Base-by-base conservation (phyloP, 2,113 vertebrate species). In the Chionis minor region DNA sequence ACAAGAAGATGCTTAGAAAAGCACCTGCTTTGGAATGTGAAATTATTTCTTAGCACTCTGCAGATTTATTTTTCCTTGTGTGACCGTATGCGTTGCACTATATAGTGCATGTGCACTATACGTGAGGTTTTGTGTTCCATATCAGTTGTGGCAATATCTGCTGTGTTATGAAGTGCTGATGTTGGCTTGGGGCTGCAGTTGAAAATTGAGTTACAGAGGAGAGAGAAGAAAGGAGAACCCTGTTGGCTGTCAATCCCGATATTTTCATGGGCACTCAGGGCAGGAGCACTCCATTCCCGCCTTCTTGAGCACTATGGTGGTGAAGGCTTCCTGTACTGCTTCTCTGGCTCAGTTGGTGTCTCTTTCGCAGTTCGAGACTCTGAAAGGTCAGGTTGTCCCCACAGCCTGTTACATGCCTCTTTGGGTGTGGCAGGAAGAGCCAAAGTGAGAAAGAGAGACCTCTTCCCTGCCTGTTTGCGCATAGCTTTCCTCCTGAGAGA, bases 381-480 rank as follows among this genome's bases (percentile, higher is more conserved):
- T 3, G 0, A 49, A 55, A 67, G 38, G n/a, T 47, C 59, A 81
- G 44, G 3, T 30, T 75, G 44, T 91, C 71, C 67, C 73, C 49
- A 65, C 23, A 10, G 61, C 27, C 67, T 87, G 23, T 40, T 86
- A 40, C n/a, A 3, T 71, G 80, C 27, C 22, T 49, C 40, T 70
- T 52, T 58, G 62, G 40, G 47, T 75, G 84, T 18, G 66, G 23
- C 72, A 80, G 70, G 83, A 91, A 72, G 35, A 80, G 75, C 49
- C 74, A 45, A 51, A 58, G 30, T 26, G 32, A 74, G 59, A 62
- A 71, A 72, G 26, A 30, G n/a, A 65, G 22, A 27, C 16, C 0
- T 0, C 55, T 84, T 88, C 66, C 45, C 56, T 71, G 28, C 70
- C 71, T 73, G 14, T 20, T 78, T n/a, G 54, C 0, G 0, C 42